Evolutionary conservation across 92 coral and sea anemone genomes (phyloP).

Genomic region (Epizoanthus stellaris): DNA sequence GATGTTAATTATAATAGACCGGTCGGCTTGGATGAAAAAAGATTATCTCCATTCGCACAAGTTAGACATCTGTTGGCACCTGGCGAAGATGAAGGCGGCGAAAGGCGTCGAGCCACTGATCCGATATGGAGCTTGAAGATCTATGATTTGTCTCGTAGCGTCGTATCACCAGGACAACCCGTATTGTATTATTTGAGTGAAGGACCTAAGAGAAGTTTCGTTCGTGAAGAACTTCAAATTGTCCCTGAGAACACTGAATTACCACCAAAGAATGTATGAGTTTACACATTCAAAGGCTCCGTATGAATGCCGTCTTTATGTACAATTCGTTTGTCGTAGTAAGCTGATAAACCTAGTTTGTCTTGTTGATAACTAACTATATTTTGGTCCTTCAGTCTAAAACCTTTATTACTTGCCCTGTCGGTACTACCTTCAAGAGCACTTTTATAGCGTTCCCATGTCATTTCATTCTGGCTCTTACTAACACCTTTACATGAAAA

Average conservation of each 20-base stretch:
- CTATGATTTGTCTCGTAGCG: neutral
- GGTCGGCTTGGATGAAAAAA: neutral
- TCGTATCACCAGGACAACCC: neutral
- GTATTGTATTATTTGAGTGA: neutral
- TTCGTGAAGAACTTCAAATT: too few relatives aligned
- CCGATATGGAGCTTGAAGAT: conserved; percentile 9
- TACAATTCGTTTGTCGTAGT: neutral
- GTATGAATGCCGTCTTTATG: neutral
- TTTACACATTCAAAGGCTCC: neutral
- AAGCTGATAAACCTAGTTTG: conserved; percentile 10
- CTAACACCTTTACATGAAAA: neutral
- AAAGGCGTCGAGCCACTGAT: neutral
- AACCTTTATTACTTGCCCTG: conserved; percentile 13
- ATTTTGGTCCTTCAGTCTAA: neutral
- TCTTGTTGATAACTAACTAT: neutral
- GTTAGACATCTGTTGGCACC: neutral
- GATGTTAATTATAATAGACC: neutral
- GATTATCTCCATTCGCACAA: neutral
- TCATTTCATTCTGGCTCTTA: too few relatives aligned
- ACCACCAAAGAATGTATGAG: neutral
- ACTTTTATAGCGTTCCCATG: conserved; percentile 3
- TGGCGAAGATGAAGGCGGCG: neutral
- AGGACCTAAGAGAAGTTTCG: neutral
- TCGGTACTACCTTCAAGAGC: neutral
- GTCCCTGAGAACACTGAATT: neutral